Evolutionary conservation across 2,113 vertebrate genomes (phyloP), one percentile per base, ranked within the genome.

Genomic region (Lipophrys pholis): DNA sequence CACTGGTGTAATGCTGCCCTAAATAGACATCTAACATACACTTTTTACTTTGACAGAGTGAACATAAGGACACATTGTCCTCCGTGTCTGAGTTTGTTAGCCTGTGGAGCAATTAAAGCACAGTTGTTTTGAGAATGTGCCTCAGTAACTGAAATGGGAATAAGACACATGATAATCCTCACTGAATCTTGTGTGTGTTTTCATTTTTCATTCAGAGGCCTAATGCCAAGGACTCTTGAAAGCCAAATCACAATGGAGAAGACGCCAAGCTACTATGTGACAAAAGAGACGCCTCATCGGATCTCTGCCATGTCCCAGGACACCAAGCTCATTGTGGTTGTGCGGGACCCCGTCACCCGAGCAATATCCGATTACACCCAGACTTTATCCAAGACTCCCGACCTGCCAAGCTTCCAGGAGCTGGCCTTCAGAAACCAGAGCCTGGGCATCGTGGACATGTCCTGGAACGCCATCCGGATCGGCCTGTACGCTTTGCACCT

Each of bases 231-330:
- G 39, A 97, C 97, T 0, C 90, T 96, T 0, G 96, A 96, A 74
- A 94, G 90, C 73, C 97, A 98, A 92, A 95, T 98, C 91, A 97
- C 97, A 0, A 95, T 98, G 93, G 97, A 98, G 93, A 98, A 98
- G 90, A 98, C 97, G 0, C 97, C 95, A 53, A 97, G 97, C 90
- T 98, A 98, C 84, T 98, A 97, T 0, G 95, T 98, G 69, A 98
- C 96, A 7, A 93, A 94, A 30, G 96, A 97, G 45, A 95, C 96
- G 0, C 96, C 97, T 0, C 92, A 88, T 1, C 84, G 96, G 0
- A 98, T 98, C 87, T 94, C 94, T 66, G 90, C 93, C 82, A 97
- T 98, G 97, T 95, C 96, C 1, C 83, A 91, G 16, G 94, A 94
- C 50, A 95, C 95, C 0, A 97, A 96, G 86, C 93, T 98, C 76